A percentile compares a stretch with the other conserved stretches of the same genome.
These are phyloP conservation scores for Apis mellifera DNA, from an alignment of 1,140 invertebrate species.

Conservation along the genomic window DNA sequence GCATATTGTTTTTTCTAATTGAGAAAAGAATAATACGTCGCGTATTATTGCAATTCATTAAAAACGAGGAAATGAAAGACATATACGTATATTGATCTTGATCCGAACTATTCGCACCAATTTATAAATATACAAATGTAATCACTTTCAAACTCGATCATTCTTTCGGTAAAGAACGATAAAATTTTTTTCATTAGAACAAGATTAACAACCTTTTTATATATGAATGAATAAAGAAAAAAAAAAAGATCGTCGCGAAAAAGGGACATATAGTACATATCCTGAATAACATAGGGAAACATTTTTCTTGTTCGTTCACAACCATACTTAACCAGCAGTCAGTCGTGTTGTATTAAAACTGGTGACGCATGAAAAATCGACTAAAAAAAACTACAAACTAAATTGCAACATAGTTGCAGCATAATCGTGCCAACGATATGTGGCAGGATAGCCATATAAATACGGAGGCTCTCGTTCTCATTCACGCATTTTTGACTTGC, in stretches of 20 bases:
- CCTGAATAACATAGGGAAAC: slow-evolving; percentile 15
- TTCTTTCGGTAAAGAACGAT: not conserved
- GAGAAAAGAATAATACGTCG: slow-evolving; percentile 1
- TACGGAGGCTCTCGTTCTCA: slow-evolving; percentile 48
- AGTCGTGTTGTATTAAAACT: slow-evolving; percentile 73
- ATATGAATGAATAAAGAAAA: slow-evolving; percentile 50
- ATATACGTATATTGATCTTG: slow-evolving; percentile 48
- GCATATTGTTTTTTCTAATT: not conserved
- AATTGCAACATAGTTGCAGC: slow-evolving; percentile 60
- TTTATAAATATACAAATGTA: slow-evolving; percentile 73
- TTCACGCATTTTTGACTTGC: not conserved
- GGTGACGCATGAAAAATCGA: slow-evolving; percentile 61
- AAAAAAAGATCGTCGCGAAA: slow-evolving; percentile 55
- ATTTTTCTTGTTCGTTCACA: slow-evolving; percentile 65
- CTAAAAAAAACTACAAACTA: slow-evolving; percentile 62
- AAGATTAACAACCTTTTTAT: slow-evolving; percentile 63
- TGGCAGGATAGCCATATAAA: slow-evolving; percentile 55
- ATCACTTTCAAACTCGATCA: slow-evolving; percentile 51
- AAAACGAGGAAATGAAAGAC: slow-evolving; percentile 57
- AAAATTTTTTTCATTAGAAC: not conserved
- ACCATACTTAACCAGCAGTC: slow-evolving; percentile 78
- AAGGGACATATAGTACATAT: slow-evolving; percentile 28
- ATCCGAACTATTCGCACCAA: slow-evolving; percentile 64
- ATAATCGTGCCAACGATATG: slow-evolving; percentile 35
- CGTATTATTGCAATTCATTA: not conserved